Evolutionary conservation across 2,113 vertebrate species (phyloP), one percentile per base, ranked within the genome.

Genomic region (Bucco capensis): DNA sequence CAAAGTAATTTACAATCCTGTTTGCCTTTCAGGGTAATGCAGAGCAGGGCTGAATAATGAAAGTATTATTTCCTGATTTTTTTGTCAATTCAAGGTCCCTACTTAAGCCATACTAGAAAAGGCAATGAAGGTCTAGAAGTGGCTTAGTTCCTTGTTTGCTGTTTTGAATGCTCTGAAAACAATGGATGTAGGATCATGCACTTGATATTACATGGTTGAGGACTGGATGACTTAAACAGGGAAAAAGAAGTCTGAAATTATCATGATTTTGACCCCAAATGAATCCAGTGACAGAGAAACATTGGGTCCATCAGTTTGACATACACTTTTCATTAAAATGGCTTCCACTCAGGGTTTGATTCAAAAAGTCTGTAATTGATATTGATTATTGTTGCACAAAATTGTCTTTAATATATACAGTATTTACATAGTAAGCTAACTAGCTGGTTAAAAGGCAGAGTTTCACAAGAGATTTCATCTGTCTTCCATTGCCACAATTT

Each of bases 1-100:
- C 79, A 94, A 89, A 96, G 88, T 95, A 83, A 96, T 95, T 96
- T 96, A 94, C 82, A 96, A 8, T 95, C 44, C 51, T 89, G 71
- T 96, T 96, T 96, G 90, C 90, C 88, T 97, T 95, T 91, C 95
- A 96, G 91, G 91, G 91, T 97, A 96, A 94, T 96, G 83, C 90
- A 93, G 92, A 96, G 69, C 47, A 96, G 72, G 73, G 40, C 30
- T 93, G 90, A 83, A 89, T 97, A 97, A 96, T 97, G 85, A 90
- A 96, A 94, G 79, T 92, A 94, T 96, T 96, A 65, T 91, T 89
- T 96, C 77, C 82, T 92, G 50, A 35, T 92, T 96, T 49, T 42
- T 94, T 83, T 93, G 86, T 96, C 80, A 72, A 85, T 96, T 96
- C 87, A 93, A 33, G 74, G 71, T 93, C 91, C n/a, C 86, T 94